Evolutionary conservation across 2,113 vertebrate species (phyloP).

Genomic region (Sceloporus undulatus): DNA sequence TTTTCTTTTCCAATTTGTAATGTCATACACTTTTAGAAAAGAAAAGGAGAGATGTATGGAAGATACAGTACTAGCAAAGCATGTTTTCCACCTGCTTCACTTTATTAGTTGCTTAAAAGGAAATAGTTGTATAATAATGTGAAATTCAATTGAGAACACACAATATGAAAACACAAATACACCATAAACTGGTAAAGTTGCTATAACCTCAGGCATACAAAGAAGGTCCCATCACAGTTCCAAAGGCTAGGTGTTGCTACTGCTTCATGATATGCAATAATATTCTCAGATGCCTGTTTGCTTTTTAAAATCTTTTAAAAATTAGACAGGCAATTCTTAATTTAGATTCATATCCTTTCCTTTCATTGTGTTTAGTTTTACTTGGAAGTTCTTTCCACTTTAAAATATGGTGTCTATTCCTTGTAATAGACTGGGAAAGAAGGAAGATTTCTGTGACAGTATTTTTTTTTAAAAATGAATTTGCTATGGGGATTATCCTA

Average conservation of each 20-base stretch:
- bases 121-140: slow-evolving; percentile 43
- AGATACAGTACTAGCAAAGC: background rate
- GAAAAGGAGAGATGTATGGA: slow-evolving; percentile 37
- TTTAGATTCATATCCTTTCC: background rate
- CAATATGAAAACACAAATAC: slow-evolving; percentile 31
- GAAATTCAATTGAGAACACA: background rate
- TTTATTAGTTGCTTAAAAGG: slow-evolving; percentile 16
- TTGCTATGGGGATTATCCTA: slow-evolving; percentile 15
- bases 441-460: background rate
- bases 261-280: background rate
- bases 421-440: background rate
- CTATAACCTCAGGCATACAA: too few species aligned
- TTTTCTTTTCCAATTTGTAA: slow-evolving; percentile 24
- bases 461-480: background rate
- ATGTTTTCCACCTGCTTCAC: slow-evolving; percentile 18
- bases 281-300: background rate
- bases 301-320: slow-evolving; percentile 13
- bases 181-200: slow-evolving; percentile 30
- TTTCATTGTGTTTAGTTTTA: slow-evolving; percentile 39
- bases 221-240: background rate
- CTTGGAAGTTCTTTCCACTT: slow-evolving; percentile 27
- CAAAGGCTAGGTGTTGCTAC: background rate
- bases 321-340: fast-evolving
- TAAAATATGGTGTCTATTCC: background rate
- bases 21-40: slow-evolving; percentile 25